phyloP scores from a whole-genome alignment of 2,797 vertebrate genomes.

The Lophotriccus pileatus region DNA sequence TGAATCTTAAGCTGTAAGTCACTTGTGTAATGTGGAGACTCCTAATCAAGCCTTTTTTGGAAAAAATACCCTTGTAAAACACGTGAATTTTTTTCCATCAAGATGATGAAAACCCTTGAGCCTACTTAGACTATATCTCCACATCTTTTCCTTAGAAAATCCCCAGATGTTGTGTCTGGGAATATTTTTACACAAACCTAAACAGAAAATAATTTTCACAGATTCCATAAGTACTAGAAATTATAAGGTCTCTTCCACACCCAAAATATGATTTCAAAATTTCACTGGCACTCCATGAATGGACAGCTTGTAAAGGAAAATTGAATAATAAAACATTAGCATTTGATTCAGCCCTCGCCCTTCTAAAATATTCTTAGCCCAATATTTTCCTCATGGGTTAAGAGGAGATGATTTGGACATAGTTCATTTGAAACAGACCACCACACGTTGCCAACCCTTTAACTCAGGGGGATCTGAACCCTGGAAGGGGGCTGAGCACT shows the following conservation, averaged over 20 bases:
- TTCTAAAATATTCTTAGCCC: slow-evolving; percentile 19
- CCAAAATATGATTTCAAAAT: background rate
- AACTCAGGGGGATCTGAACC: background rate
- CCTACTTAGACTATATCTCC: background rate
- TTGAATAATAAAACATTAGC: slow-evolving; percentile 1
- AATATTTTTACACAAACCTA: background rate
- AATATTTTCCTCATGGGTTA: background rate
- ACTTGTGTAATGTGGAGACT: background rate
- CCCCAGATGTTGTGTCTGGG: background rate
- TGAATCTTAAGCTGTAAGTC: background rate
- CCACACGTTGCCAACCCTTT: background rate
- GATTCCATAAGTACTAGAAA: background rate
- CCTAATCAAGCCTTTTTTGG: background rate
- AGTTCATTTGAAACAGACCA: background rate
- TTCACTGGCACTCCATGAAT: background rate
- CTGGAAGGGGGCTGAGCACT: background rate
- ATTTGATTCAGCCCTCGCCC: background rate
- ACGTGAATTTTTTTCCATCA: background rate
- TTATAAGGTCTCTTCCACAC: background rate
- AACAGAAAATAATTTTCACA: slow-evolving; percentile 18
- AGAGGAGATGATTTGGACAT: background rate
- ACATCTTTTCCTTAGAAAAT: background rate
- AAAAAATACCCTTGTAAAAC: background rate
- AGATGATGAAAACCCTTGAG: background rate
- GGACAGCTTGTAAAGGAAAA: slow-evolving; percentile 11